Percentiles rank a stretch among this genome's conserved stretches.
These are phyloP conservation scores for Enteromius paludinosus DNA, from an alignment of 2,797 vertebrate species.

Conservation along the genomic window DNA sequence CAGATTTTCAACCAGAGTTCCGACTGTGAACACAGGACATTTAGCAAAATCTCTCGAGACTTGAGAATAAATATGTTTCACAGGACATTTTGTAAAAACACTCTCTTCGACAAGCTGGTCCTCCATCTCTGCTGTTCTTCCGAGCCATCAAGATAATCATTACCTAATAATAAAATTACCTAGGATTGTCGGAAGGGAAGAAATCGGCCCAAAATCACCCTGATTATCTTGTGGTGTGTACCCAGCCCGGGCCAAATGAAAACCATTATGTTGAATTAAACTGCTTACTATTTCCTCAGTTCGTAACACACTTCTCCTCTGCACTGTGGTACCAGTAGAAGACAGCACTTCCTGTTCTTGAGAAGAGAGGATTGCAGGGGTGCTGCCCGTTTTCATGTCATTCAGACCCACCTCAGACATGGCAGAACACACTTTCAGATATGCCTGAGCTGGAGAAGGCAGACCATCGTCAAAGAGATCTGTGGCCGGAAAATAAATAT, in stretches of 20 bases:
- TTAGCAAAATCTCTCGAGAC: too few relatives aligned
- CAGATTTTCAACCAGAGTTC: too few relatives aligned
- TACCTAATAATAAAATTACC: too few relatives aligned
- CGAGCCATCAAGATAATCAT: too few relatives aligned
- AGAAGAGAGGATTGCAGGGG: conserved; percentile 57
- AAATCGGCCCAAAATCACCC: too few relatives aligned
- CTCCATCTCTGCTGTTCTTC: too few relatives aligned
- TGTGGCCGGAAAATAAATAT: conserved; percentile 55
- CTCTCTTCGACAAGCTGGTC: too few relatives aligned
- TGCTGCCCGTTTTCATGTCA: conserved; percentile 65
- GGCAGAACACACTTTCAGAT: conserved; percentile 79
- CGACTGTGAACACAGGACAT: too few relatives aligned
- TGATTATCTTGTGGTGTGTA: too few relatives aligned
- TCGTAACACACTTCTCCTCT: conserved; percentile 77
- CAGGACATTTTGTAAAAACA: too few relatives aligned
- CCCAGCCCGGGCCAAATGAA: background rate
- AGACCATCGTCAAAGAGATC: conserved; percentile 81
- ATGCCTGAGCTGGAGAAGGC: conserved; percentile 79
- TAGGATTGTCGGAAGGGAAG: too few relatives aligned
- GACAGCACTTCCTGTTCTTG: conserved; percentile 59
- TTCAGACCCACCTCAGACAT: conserved; percentile 73
- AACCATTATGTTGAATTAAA: background rate
- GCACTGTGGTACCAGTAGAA: conserved; percentile 73
- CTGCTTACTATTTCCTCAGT: conserved; percentile 80
- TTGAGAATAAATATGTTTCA: too few relatives aligned